A percentile compares a stretch with the other conserved stretches of the same genome.
Conservation (phyloP, 2,797 vertebrate species). For the Platyrinchus mystaceus region DNA sequence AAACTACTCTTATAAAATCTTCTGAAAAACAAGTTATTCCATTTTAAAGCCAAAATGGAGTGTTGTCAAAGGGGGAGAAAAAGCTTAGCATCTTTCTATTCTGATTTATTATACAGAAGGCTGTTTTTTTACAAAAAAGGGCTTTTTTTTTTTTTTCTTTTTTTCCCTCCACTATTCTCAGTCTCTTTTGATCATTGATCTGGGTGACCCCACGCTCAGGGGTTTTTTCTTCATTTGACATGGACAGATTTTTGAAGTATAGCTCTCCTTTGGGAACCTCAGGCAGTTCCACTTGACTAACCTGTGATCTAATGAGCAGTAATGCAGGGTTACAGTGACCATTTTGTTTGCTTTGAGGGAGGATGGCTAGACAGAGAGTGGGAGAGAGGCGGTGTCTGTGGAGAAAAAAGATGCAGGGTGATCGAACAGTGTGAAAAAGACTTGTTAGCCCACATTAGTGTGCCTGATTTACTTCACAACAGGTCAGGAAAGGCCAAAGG, state of each 20-base stretch:
- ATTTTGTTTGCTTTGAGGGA: slow-evolving; percentile 78
- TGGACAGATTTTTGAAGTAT: slow-evolving; percentile 83
- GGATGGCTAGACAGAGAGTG: slow-evolving; percentile 74
- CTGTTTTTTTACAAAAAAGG: slow-evolving; percentile 62
- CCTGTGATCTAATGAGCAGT: slow-evolving; percentile 83
- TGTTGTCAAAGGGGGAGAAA: neutral
- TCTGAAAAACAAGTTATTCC: slow-evolving; percentile 38
- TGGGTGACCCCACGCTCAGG: slow-evolving; percentile 86
- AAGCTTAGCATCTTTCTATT: slow-evolving; percentile 60
- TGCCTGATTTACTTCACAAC: slow-evolving; percentile 79
- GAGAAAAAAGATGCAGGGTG: slow-evolving; percentile 72
- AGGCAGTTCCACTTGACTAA: slow-evolving; percentile 85
- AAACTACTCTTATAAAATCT: neutral
- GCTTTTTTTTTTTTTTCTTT: neutral
- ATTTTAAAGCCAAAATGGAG: slow-evolving; percentile 39
- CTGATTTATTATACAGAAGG: slow-evolving; percentile 69
- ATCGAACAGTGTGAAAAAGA: slow-evolving; percentile 75
- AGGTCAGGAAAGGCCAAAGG: slow-evolving; percentile 74
- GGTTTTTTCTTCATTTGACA: slow-evolving; percentile 89
- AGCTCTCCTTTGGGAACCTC: slow-evolving; percentile 81
- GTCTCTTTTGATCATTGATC: slow-evolving; percentile 94
- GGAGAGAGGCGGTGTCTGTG: slow-evolving; percentile 70
- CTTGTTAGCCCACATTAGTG: slow-evolving; percentile 79
- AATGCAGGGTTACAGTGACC: slow-evolving; percentile 76
- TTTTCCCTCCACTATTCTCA: slow-evolving; percentile 53